These are phyloP conservation scores for Nudaria mundana DNA, from an alignment of 2,888 invertebrate species.

Conservation along the genomic window DNA sequence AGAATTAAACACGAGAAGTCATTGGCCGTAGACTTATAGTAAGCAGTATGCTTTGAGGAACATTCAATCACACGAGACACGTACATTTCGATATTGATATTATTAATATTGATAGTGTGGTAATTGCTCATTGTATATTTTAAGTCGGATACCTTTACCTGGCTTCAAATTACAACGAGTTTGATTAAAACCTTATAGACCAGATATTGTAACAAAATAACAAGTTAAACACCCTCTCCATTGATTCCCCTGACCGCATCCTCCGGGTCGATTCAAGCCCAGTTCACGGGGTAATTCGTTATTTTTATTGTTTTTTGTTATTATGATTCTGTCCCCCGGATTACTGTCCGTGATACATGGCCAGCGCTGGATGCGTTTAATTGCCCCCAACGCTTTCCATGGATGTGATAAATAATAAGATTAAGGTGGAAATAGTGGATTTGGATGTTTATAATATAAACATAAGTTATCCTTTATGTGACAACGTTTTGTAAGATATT, in stretches of 20 bases:
- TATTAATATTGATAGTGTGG: too few relatives aligned
- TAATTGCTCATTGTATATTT: too few relatives aligned
- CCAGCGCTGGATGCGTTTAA: constrained; percentile 76
- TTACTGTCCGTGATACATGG: constrained; percentile 73
- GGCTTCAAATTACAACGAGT: too few relatives aligned
- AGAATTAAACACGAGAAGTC: too few relatives aligned
- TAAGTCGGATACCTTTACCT: too few relatives aligned
- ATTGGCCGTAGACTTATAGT: too few relatives aligned
- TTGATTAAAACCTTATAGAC: too few relatives aligned
- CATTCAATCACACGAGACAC: too few relatives aligned
- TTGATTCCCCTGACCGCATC: constrained; percentile 25
- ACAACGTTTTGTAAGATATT: constrained; percentile 2
- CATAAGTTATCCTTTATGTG: constrained; percentile 26
- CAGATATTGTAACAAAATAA: too few relatives aligned
- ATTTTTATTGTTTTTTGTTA: constrained; percentile 82
- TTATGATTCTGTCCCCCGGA: constrained; percentile 78
- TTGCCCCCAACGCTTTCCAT: constrained; percentile 69
- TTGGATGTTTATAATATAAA: constrained; percentile 42
- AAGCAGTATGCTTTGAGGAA: too few relatives aligned
- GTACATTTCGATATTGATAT: too few relatives aligned
- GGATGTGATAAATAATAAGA: constrained; percentile 72
- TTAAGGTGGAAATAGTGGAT: constrained; percentile 67
- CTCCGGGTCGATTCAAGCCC: constrained; percentile 62
- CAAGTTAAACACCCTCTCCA: constrained; percentile 42
- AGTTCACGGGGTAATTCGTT: constrained; percentile 78